Evolutionary conservation across 2,113 vertebrate genomes (phyloP), one percentile per base, ranked within the genome.

Genomic region (Hylia prasina): DNA sequence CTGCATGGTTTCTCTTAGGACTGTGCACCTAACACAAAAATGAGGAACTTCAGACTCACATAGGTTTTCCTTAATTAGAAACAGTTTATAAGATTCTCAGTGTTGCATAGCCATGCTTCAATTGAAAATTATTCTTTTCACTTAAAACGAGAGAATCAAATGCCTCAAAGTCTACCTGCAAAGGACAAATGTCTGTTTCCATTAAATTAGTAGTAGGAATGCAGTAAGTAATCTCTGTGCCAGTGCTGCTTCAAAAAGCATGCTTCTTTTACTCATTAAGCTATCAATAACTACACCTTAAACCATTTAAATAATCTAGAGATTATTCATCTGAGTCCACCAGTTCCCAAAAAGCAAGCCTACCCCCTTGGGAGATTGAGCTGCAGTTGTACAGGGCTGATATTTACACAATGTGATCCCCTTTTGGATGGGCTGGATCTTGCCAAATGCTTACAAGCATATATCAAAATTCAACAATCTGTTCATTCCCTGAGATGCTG

Each of bases 1-100:
- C 12, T 20, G 12, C 1, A 0, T 0, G 4, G 7, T 39, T 64
- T 60, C 54, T 60, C 50, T 31, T 5, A 42, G 33, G n/a, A 58
- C 30, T 50, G 31, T 7, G 20, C 58, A 13, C 39, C 42, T 54
- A n/a, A 65, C 18, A 37, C 22, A 56, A 4, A 48, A 48, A 53
- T n/a, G 11, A 40, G 10, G 85, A 83, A 58, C 42, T 71, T 84
- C 12, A 70, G 14, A 47, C 6, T 45, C 19, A 39, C 8, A 82
- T 1, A 9, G 0, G 0, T 35, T 42, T 70, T 50, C 20, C 37
- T 60, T 61, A 47, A 42, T 60, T 82, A 39, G 21, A 58, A 80
- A 40, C 9, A 39, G 31, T 14, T 65, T 81, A 35, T 27, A 60
- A 78, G 22, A 80, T 18, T 33, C 16, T 56, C 23, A 56, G 16